A percentile compares a stretch with the other conserved stretches of the same genome.
Conservation (phyloP, 2,888 invertebrate species). For the Carpatolechia fugitivella region DNA sequence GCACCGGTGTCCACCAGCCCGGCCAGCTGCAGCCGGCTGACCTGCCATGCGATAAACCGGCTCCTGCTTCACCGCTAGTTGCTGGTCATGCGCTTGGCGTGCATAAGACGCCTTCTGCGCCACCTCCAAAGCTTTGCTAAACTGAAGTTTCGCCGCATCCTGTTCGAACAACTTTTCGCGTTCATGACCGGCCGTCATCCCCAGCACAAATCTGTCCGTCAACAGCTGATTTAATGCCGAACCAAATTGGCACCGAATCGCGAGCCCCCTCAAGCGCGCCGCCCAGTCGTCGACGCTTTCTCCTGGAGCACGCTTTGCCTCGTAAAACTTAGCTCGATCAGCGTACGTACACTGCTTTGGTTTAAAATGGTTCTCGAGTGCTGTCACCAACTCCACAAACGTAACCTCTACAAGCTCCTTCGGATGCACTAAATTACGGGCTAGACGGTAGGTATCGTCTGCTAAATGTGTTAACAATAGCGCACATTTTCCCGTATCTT, state of each 20-base stretch:
- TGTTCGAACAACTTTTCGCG: conserved; percentile 10
- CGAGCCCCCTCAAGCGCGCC: conserved; percentile 15
- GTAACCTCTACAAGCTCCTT: background rate
- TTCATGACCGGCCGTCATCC: background rate
- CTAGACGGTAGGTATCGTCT: conserved; percentile 10
- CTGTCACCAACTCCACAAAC: background rate
- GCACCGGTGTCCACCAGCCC: background rate
- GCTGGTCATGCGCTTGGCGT: conserved; percentile 7
- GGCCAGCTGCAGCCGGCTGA: background rate
- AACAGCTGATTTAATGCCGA: background rate
- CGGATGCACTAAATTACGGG: conserved; percentile 10
- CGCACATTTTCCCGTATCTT: no score
- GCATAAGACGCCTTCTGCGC: conserved; percentile 11
- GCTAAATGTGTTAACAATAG: no score
- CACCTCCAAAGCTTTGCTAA: background rate
- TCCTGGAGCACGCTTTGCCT: conserved; percentile 4
- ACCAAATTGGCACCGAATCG: background rate
- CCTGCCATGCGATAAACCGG: background rate
- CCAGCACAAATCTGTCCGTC: conserved; percentile 2
- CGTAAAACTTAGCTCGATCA: conserved; percentile 14
- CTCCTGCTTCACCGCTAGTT: background rate
- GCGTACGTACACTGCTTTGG: background rate
- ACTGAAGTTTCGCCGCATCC: conserved; percentile 4
- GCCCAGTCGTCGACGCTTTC: conserved; percentile 16
- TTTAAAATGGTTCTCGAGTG: no score